phyloP scores from a whole-genome alignment of 2,113 vertebrate genomes.

The Gasterosteus aculeatus region DNA sequence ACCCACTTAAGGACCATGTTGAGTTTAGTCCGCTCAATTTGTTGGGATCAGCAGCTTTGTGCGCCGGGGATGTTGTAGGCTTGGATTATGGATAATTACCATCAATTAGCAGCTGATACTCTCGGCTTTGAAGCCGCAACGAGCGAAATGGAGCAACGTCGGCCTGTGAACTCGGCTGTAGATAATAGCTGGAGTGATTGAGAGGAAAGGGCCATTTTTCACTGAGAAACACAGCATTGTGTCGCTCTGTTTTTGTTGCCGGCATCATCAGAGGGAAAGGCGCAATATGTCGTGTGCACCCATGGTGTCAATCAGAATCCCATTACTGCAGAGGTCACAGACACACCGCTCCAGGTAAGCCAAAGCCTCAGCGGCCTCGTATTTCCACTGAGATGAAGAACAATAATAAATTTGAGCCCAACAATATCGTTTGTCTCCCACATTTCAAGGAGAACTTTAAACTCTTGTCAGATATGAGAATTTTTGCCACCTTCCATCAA shows the following conservation, averaged over 20 bases:
- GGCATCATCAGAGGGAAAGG: constrained; percentile 40
- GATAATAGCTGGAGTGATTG: background rate
- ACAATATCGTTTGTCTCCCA: constrained; percentile 46
- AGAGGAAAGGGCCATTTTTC: constrained; percentile 10
- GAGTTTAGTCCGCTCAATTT: constrained; percentile 70
- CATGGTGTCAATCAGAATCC: constrained; percentile 71
- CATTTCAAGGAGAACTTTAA: constrained; percentile 67
- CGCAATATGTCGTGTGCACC: constrained; percentile 34
- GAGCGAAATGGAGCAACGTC: constrained; percentile 37
- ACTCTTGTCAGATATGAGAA: constrained; percentile 49
- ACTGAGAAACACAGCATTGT: background rate
- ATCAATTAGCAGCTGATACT: constrained; percentile 75
- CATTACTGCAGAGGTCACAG: constrained; percentile 76
- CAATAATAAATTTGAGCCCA: constrained; percentile 47
- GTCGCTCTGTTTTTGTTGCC: constrained; percentile 35
- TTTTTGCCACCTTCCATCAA: constrained; percentile 36
- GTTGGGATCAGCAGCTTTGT: constrained; percentile 70
- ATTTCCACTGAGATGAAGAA: constrained; percentile 61
- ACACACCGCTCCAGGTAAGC: constrained; percentile 58
- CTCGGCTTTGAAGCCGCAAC: constrained; percentile 54
- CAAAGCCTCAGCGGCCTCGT: constrained; percentile 36
- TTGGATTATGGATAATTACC: constrained; percentile 74
- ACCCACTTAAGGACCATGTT: constrained; percentile 71
- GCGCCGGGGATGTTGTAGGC: constrained; percentile 60
- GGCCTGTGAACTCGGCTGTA: constrained; percentile 19